Evolutionary conservation across 2,797 vertebrate species (phyloP).

Genomic region (Crypturellus tataupa): DNA sequence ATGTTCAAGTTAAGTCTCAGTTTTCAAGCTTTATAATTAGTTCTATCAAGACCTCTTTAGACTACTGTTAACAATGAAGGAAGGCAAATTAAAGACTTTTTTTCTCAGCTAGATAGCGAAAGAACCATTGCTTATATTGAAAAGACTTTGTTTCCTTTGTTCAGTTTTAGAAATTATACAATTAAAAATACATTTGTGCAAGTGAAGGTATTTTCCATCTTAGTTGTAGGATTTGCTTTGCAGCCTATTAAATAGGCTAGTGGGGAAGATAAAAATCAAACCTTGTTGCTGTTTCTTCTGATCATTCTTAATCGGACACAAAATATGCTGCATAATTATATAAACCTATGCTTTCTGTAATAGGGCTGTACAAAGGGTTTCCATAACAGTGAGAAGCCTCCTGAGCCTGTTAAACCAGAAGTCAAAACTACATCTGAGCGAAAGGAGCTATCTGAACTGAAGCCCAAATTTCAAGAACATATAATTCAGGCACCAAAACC

Average conservation of each 20-base stretch:
- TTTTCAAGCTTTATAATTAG: not conserved
- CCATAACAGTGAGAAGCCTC: slow-evolving; percentile 95
- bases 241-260: not conserved
- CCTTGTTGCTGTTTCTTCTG: not conserved
- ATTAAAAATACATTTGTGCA: not conserved
- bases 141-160: not conserved
- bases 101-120: too few species aligned
- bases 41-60: not conserved
- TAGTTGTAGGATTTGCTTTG: not conserved
- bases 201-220: not conserved
- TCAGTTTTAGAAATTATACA: not conserved
- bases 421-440: slow-evolving; percentile 90
- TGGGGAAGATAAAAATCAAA: not conserved
- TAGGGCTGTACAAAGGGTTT: slow-evolving; percentile 97
- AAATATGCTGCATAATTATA: not conserved
- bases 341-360: not conserved
- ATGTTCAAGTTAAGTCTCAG: not conserved
- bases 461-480: slow-evolving; percentile 84
- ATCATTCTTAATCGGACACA: not conserved
- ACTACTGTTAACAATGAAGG: not conserved
- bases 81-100: not conserved
- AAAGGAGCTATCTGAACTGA: slow-evolving; percentile 84
- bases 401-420: slow-evolving; percentile 94
- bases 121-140: too few species aligned
- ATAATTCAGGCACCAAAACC: slow-evolving; percentile 91